These are phyloP conservation scores for Melolontha melolontha DNA, from an alignment of 2,888 invertebrate genomes.

Conservation along the genomic window DNA sequence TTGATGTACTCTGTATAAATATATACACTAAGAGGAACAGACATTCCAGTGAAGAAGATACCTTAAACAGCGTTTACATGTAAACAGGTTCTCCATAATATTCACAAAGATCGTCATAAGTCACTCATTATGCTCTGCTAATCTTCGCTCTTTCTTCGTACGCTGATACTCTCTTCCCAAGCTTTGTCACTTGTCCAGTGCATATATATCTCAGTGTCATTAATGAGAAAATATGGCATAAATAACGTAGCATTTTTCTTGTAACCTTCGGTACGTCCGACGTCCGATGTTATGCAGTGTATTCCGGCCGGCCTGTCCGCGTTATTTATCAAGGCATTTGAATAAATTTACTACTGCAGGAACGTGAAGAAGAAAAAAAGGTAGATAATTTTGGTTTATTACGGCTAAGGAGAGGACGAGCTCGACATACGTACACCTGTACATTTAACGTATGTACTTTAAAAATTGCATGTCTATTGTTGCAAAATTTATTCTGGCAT, in stretches of 20 bases:
- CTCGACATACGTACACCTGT: constrained; percentile 33
- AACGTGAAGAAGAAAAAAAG: constrained; percentile 43
- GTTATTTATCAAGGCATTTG: constrained; percentile 46
- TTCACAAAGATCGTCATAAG: constrained; percentile 54
- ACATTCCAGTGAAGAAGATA: constrained; percentile 30
- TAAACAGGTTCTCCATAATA: constrained; percentile 53
- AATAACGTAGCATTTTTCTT: constrained; percentile 49
- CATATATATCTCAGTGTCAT: constrained; percentile 53
- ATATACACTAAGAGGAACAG: constrained; percentile 6
- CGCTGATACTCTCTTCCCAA: constrained; percentile 49
- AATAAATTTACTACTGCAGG: constrained; percentile 45
- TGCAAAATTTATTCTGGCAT: constrained; percentile 15
- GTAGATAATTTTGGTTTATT: constrained; percentile 45
- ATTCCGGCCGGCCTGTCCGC: constrained; percentile 37
- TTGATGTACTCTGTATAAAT: constrained; percentile 8
- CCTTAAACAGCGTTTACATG: constrained; percentile 34
- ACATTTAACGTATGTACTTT: constrained; percentile 28
- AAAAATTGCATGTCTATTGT: constrained; percentile 32
- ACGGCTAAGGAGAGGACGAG: constrained; percentile 34
- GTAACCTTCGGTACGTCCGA: constrained; percentile 38
- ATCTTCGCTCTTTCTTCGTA: constrained; percentile 50
- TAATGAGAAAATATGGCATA: constrained; percentile 56
- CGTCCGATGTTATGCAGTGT: constrained; percentile 43
- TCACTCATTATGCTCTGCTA: constrained; percentile 54
- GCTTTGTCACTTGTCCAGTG: constrained; percentile 54